Evolutionary conservation across 92 coral and sea anemone species (phyloP), one percentile per base, ranked within the genome.

Genomic region (Porites divaricata): DNA sequence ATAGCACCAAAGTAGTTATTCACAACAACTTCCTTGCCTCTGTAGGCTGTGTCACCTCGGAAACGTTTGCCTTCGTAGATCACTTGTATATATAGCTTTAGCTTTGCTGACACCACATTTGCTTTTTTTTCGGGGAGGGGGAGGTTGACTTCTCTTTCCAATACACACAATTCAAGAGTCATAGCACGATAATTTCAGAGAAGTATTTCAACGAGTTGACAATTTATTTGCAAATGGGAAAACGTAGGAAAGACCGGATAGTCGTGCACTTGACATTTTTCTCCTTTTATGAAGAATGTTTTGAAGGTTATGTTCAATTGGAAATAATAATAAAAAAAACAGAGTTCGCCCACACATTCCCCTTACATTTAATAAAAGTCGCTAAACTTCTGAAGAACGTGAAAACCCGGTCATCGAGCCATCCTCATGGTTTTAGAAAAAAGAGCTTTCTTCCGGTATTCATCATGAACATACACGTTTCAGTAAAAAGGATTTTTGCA

Each of bases 261-360:
- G 64, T 79, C 23, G 52, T 50, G 61, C 21, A 51, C 45, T 4
- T 14, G 21, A 69, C n/a, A 48, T 58, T 71, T 21, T 11, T 12
- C 12, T 54, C 61, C 72, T 70, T 70, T 10, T 45, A 41, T 56
- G 49, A 70, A 26, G 25, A 20, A 69, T 58, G 78, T 45, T 70
- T 81, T 58, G 86, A 72, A 71, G 65, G 70, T 21, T 54, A 41
- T 75, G 75, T n/a, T 79, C 58, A 24, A 71, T 71, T n/a, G 16
- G 65, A 54, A 79, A 67, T 79, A 35, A 35, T 35, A 35, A 35
- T 35, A 35, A 28, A 35, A 66, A 66, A 66, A 50, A 50, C 56
- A 77, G 58, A 63, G 4, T 15, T 81, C 86, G 86, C 86, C 86
- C 86, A 81, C 86, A 81, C 85, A 28, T 10, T 67, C 57, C 45